Percentiles rank a stretch among this genome's conserved stretches.
Evolutionary conservation across 1,140 invertebrate genomes (phyloP).

Genomic region (Drosophila lacertosa): DNA sequence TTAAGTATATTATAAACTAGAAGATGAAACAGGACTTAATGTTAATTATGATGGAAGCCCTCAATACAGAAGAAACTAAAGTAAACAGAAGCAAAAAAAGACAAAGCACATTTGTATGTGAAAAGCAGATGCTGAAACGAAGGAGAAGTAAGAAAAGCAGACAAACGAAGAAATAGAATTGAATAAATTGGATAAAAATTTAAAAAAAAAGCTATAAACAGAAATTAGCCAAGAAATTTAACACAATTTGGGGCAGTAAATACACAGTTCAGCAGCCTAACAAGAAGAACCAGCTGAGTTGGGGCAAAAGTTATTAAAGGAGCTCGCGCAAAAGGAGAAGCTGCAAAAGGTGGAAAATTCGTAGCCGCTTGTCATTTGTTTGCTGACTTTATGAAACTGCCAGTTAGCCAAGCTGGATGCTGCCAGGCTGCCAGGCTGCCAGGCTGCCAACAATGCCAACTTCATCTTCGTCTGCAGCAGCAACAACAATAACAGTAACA

Average conservation of each 20-base stretch:
- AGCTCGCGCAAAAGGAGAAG: not conserved
- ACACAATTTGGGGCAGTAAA: not conserved
- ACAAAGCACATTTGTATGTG: too few relatives aligned
- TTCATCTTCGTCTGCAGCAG: conserved; percentile 67
- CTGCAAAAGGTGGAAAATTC: conserved; percentile 5
- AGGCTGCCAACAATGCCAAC: conserved; percentile 56
- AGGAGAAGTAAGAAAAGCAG: too few relatives aligned
- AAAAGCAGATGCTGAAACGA: too few relatives aligned
- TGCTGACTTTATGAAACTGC: conserved; percentile 69
- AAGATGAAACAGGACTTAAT: too few relatives aligned
- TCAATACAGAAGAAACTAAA: too few relatives aligned
- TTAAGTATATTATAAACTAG: too few relatives aligned
- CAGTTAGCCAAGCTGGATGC: conserved; percentile 1
- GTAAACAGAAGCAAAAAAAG: too few relatives aligned
- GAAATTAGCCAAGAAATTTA: not conserved
- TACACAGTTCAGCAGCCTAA: too few relatives aligned
- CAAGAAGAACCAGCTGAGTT: not conserved
- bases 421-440: conserved; percentile 14
- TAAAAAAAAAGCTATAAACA: too few relatives aligned
- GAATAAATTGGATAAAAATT: too few relatives aligned
- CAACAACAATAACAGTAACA: conserved; percentile 43
- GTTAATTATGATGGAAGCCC: too few relatives aligned
- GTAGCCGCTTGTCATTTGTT: conserved; percentile 70
- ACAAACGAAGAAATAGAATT: too few relatives aligned
- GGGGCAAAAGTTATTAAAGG: not conserved